Base-by-base conservation (phyloP, 2,797 vertebrate species). In the Cephalopachus bancanus region DNA sequence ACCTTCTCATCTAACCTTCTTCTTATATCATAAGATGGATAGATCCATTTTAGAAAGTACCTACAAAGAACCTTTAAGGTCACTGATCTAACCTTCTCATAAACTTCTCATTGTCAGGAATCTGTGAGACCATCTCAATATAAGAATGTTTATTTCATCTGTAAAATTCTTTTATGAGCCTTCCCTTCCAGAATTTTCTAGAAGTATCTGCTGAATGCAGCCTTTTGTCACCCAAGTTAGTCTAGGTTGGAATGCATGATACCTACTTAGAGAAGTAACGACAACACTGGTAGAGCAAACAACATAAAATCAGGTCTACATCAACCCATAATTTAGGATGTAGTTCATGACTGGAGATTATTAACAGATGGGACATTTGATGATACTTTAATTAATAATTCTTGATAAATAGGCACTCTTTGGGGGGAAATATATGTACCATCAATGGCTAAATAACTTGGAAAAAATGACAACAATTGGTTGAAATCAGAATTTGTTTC, bases 311-410 rank as follows among this genome's bases (percentile, higher is more conserved):
- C 55, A 87, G 16, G 11, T 91, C 11, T 55, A n/a, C 4, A 83
- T 20, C 64, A 60, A 76, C 55, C 80, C n/a, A 15, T 74, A 88
- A 84, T 78, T 74, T 44, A 76, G 55, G 28, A 69, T 81, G 20
- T 16, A 75, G 20, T n/a, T 89, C 33, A 33, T 22, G 91, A 60
- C 24, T 72, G 22, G 33, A 67, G 24, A 76, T 44, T 71, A 64
- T 74, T 90, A 81, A 88, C 7, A 74, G n/a, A 30, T 83, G 49
- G 17, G 59, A 28, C 64, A 88, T 37, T 91, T 95, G 55, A 69
- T 55, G 72, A n/a, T 74, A 85, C 37, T 81, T 79, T 91, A 94
- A 67, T 86, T 64, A 95, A 84, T 76, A 95, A 79, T 93, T 94
- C 30, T 78, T 78, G 20, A 44, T 95, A 85, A 81, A 7, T 76